Percentiles rank a stretch among this genome's conserved stretches.
Conservation (phyloP, 2,888 invertebrate species). For the Apocheima hispidaria region DNA sequence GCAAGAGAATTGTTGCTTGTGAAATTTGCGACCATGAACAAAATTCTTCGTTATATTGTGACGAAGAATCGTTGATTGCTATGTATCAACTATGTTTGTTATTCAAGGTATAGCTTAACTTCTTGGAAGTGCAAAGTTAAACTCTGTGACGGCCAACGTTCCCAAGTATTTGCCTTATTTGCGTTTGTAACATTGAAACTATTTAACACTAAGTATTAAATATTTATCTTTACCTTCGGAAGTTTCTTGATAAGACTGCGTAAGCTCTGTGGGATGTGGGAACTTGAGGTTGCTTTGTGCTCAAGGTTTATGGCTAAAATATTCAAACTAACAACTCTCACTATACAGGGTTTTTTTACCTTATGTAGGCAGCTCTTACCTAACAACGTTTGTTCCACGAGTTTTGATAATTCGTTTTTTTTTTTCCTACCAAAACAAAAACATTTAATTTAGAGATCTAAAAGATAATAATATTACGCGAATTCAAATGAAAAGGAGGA, state of each 20-base stretch:
- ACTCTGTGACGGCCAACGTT: constrained; percentile 12
- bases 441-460: too few relatives aligned
- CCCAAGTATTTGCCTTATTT: constrained; percentile 14
- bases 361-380: too few relatives aligned
- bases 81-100: neutral
- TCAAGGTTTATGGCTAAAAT: constrained; percentile 29
- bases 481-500: too few relatives aligned
- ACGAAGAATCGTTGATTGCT: too few relatives aligned
- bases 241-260: constrained; percentile 31
- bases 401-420: too few relatives aligned
- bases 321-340: too few relatives aligned
- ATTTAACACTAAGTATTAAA: constrained; percentile 41
- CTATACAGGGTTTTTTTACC: too few relatives aligned
- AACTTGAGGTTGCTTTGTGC: constrained; percentile 27
- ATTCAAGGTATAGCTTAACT: constrained; percentile 8
- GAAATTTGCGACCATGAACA: neutral
- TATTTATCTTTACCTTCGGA: constrained; percentile 36
- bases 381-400: too few relatives aligned
- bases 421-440: too few relatives aligned
- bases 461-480: too few relatives aligned
- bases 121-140: constrained; percentile 9
- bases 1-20: constrained; percentile 53
- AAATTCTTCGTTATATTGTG: constrained; percentile 1
- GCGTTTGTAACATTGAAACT: constrained; percentile 35
- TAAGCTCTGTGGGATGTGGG: constrained; percentile 23